Base-by-base conservation (phyloP, 2,888 invertebrate genomes). In the Yponomeuta sedellus region DNA sequence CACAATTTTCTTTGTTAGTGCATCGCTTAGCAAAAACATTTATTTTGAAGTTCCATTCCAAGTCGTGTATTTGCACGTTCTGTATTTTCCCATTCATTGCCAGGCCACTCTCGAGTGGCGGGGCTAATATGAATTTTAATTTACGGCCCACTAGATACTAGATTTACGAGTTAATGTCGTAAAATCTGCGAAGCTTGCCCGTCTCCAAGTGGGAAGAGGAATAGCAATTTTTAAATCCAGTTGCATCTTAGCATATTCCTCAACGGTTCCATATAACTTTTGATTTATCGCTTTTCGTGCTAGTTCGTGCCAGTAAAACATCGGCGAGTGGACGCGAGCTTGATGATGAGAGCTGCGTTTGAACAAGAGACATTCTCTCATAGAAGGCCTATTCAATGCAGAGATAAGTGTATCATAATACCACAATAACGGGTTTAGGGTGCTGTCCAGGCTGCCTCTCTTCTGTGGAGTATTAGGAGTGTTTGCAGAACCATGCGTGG, bases 41-140 rank as follows among this genome's bases (percentile, higher is more conserved):
- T 25, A 25, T 25, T 25, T 25, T 25, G 3, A 25, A 25, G 3
- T 25, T 25, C 25, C 25, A 25, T n/a, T n/a, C n/a, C n/a, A 25
- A 5, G 25, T 25, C 3, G 0, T 5, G 2, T 12, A 1, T 52
- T 16, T 16, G 44, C 16, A 3, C 16, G 16, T 52, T 52, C 44
- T 16, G 16, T 52, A 16, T 52, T 16, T 16, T 52, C 12, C 44
- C 5, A 16, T 8, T 52, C 44, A 1, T 12, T 52, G 16, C 16
- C 16, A 4, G 16, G 44, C 44, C 4, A 52, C 44, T 52, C 12
- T 16, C 44, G 16, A 52, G 44, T 52, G 44, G 12, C 16, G 44
- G 44, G 44, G 44, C 44, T 52, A 52, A 52, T 52, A 52, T 52
- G 44, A 52, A 52, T 52, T 52, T 52, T 52, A 52, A 52, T 52